Evolutionary conservation across 2,888 invertebrate species (phyloP).

Genomic region (Notodonta dromedarius): DNA sequence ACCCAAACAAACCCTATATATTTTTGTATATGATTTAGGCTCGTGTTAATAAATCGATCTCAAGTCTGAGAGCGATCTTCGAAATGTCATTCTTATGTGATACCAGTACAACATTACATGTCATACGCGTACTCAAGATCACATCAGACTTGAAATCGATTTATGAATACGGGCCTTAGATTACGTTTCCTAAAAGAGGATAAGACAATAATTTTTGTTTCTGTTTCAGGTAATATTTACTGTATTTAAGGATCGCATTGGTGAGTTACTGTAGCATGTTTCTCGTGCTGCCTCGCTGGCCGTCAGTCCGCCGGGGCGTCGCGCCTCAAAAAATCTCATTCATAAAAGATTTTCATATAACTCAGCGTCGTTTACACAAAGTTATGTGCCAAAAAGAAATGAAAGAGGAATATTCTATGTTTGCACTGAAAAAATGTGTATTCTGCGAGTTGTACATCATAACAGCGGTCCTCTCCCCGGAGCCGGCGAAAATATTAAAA

Average conservation of each 20-base stretch:
- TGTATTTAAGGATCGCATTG: slow-evolving; percentile 39
- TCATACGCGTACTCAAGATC: too few relatives aligned
- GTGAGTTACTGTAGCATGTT: slow-evolving; percentile 55
- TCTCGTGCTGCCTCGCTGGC: slow-evolving; percentile 32
- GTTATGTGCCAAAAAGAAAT: slow-evolving; percentile 59
- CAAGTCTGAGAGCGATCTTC: too few relatives aligned
- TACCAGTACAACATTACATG: too few relatives aligned
- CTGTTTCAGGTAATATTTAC: slow-evolving; percentile 69
- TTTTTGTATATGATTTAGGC: too few relatives aligned
- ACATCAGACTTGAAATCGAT: too few relatives aligned
- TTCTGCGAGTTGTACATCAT: slow-evolving; percentile 71
- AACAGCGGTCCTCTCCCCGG: slow-evolving; percentile 68
- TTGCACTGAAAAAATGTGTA: slow-evolving; percentile 63
- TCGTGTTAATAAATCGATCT: too few relatives aligned
- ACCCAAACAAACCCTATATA: too few relatives aligned
- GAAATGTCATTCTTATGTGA: too few relatives aligned
- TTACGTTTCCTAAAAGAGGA: too few relatives aligned
- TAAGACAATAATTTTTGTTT: slow-evolving; percentile 31
- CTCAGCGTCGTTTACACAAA: slow-evolving; percentile 65
- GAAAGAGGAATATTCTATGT: slow-evolving; percentile 58
- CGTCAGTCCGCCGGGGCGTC: slow-evolving; percentile 33
- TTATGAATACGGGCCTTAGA: too few relatives aligned
- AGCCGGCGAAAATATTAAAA: slow-evolving; percentile 71
- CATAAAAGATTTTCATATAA: slow-evolving; percentile 66
- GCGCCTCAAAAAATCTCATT: slow-evolving; percentile 51